A percentile compares a stretch with the other conserved stretches of the same genome.
These are phyloP conservation scores for Chiropotes sagulatus DNA, from an alignment of 2,797 vertebrate species.

Conservation along the genomic window DNA sequence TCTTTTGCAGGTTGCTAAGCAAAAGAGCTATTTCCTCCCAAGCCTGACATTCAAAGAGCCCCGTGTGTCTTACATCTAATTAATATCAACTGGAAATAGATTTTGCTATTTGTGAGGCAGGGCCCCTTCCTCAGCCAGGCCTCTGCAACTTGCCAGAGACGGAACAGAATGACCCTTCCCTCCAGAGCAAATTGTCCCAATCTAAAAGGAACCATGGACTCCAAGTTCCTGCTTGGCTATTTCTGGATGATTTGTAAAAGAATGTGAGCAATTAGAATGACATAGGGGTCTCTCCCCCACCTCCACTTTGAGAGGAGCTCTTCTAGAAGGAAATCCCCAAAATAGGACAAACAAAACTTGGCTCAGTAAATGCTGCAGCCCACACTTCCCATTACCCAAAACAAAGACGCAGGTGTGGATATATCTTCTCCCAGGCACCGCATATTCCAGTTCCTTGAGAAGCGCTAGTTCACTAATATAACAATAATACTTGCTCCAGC, in stretches of 20 bases:
- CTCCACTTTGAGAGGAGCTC: background rate
- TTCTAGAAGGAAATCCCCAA: conserved; percentile 29
- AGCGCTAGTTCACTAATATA: background rate
- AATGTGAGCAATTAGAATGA: background rate
- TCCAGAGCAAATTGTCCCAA: background rate
- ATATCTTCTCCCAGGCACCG: background rate
- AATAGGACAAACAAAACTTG: background rate
- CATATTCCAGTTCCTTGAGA: background rate
- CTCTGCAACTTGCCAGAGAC: background rate
- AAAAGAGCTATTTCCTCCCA: background rate
- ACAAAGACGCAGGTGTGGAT: background rate
- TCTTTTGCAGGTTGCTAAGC: background rate
- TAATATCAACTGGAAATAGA: background rate
- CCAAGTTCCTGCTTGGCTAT: background rate
- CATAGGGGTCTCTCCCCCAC: background rate
- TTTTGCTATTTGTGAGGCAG: background rate
- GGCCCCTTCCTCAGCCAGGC: background rate
- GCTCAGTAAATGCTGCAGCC: background rate
- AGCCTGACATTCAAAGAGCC: background rate
- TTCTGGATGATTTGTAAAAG: background rate
- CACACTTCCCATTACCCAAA: background rate
- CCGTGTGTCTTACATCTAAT: background rate
- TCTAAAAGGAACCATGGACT: background rate
- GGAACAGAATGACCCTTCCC: background rate
- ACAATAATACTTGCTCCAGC: background rate